Evolutionary conservation across 2,113 vertebrate genomes (phyloP).

Genomic region (Rhipidura dahli): DNA sequence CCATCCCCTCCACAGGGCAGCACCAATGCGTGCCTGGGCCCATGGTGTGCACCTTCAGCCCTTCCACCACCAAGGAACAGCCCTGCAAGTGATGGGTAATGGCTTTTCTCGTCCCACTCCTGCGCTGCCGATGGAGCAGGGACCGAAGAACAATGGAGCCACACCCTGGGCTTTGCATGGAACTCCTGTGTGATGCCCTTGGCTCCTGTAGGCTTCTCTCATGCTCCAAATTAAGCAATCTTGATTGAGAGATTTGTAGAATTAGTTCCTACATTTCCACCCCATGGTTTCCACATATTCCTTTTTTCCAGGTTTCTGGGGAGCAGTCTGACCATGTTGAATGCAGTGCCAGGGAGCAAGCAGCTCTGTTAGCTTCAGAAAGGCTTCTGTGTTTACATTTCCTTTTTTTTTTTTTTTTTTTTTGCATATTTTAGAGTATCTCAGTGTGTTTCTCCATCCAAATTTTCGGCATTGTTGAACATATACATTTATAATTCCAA

Average conservation of each 20-base stretch:
- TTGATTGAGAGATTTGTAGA: background rate
- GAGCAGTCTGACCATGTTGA: background rate
- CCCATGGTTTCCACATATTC: accelerated
- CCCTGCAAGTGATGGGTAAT: background rate
- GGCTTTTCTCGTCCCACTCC: background rate
- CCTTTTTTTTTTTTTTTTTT: background rate
- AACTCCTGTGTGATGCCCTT: background rate
- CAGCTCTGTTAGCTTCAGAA: background rate
- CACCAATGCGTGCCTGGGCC: accelerated
- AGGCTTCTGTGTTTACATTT: background rate
- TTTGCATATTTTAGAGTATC: background rate
- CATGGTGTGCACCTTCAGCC: background rate
- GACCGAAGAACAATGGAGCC: background rate
- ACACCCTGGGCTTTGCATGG: background rate
- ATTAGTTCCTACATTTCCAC: background rate
- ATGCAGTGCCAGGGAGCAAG: background rate
- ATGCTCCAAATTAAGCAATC: background rate
- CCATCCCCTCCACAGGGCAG: background rate
- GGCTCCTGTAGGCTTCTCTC: background rate
- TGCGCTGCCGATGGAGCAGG: accelerated
- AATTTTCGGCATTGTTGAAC: background rate
- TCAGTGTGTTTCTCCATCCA: background rate
- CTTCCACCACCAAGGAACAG: background rate
- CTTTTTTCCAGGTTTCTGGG: background rate
- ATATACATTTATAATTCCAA: background rate